phyloP scores from a whole-genome alignment of 2,888 invertebrate species.

The Poecilus cupreus region DNA sequence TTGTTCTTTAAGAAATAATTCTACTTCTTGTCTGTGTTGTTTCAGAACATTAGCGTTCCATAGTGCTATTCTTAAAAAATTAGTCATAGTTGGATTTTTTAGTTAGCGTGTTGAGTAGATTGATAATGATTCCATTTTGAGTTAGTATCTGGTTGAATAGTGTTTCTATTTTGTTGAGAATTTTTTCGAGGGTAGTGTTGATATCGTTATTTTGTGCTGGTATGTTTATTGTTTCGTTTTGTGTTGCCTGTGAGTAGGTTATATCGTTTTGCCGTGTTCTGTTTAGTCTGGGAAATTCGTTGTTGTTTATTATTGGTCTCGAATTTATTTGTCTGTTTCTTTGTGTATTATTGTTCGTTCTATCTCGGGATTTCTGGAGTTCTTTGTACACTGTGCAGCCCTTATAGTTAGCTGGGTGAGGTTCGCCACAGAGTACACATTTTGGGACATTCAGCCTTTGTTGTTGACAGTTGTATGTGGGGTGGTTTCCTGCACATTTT shows the following conservation, averaged over 20 bases:
- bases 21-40: conserved; percentile 57
- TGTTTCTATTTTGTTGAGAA: conserved; percentile 35
- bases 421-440: not conserved
- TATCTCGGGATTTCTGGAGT: conserved; percentile 37
- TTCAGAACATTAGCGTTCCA: conserved; percentile 61
- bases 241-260: too few species aligned
- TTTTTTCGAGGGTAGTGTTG: not conserved
- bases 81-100: conserved; percentile 36
- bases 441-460: conserved; percentile 1
- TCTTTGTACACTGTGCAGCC: conserved; percentile 45
- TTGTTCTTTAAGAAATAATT: conserved; percentile 55
- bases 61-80: conserved; percentile 50
- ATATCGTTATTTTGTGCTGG: not conserved
- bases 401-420: conserved; percentile 59
- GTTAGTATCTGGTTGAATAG: conserved; percentile 44
- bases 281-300: too few species aligned
- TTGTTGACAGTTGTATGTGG: conserved; percentile 52
- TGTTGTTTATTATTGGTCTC: not conserved
- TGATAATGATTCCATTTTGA: conserved; percentile 58
- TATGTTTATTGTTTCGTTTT: not conserved
- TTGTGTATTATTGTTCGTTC: not conserved
- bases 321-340: not conserved
- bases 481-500: conserved; percentile 61
- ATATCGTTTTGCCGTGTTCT: too few species aligned
- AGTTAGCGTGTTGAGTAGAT: conserved; percentile 55